Conservation (phyloP, 2,888 invertebrate genomes). For the Meiosimyza platycephala region DNA sequence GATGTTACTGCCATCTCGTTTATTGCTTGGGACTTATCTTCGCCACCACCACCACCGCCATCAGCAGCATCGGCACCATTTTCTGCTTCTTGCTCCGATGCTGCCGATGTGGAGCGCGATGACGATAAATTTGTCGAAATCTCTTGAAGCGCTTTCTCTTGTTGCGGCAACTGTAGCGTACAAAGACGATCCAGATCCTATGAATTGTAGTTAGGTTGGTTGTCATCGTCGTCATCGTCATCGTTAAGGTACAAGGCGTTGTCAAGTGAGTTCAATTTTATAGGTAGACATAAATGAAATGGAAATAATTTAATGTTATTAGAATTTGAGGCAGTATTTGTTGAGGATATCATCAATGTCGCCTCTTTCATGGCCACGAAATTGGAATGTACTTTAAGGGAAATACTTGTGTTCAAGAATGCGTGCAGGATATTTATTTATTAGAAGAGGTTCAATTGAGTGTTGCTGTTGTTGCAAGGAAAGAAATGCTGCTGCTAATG, state of each 20-base stretch:
- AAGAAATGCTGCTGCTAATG: not conserved
- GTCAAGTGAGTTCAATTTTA: slow-evolving; percentile 6
- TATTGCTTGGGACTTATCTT: slow-evolving; percentile 16
- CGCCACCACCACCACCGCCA: slow-evolving; percentile 39
- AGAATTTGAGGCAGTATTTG: not conserved
- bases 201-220: not conserved
- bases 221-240: not conserved
- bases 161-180: slow-evolving; percentile 56
- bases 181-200: slow-evolving; percentile 63
- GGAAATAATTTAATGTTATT: slow-evolving; percentile 18
- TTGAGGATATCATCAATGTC: not conserved
- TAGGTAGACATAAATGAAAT: slow-evolving; percentile 9
- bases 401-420: slow-evolving; percentile 5
- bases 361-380: not conserved
- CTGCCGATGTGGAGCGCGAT: slow-evolving; percentile 36
- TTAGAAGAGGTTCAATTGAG: not conserved
- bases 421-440: slow-evolving; percentile 8
- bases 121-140: slow-evolving; percentile 50
- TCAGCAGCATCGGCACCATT: slow-evolving; percentile 25
- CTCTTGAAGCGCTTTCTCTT: slow-evolving; percentile 57
- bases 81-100: slow-evolving; percentile 40
- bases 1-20: slow-evolving; percentile 31
- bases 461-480: not conserved
- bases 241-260: slow-evolving; percentile 1
- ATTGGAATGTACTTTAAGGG: not conserved